Evolutionary conservation across 35 echinoderm and acorn worm species (phyloP).

Genomic region (Chiridota heheva): DNA sequence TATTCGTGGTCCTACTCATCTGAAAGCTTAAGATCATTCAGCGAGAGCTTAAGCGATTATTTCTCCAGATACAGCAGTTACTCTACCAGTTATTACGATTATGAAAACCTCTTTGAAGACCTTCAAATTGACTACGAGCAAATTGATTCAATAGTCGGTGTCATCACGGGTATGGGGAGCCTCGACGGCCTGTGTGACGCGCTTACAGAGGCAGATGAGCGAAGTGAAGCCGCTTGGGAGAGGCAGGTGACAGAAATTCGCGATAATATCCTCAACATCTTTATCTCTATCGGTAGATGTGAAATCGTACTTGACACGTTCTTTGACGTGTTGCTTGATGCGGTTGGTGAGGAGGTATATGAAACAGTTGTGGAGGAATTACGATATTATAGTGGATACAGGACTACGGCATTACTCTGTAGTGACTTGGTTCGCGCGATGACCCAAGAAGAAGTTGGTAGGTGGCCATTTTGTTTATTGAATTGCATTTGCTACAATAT

Average conservation of each 20-base stretch:
- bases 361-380: slow-evolving; percentile 14
- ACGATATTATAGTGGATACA: slow-evolving; percentile 28
- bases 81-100: too few relatives aligned
- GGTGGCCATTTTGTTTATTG: slow-evolving; percentile 6
- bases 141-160: slow-evolving; percentile 49
- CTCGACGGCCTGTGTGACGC: slow-evolving; percentile 43
- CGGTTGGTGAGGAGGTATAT: background rate
- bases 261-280: slow-evolving; percentile 29
- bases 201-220: slow-evolving; percentile 38
- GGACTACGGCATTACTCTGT: slow-evolving; percentile 32
- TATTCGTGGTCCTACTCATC: background rate
- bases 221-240: slow-evolving; percentile 13
- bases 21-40: too few relatives aligned
- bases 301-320: slow-evolving; percentile 15
- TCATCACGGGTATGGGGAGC: slow-evolving; percentile 44
- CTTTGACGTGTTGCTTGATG: background rate
- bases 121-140: background rate
- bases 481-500: background rate
- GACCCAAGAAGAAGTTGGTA: slow-evolving; percentile 61
- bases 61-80: too few relatives aligned
- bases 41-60: too few relatives aligned
- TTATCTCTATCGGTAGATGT: slow-evolving; percentile 50
- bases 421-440: slow-evolving; percentile 34
- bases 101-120: too few relatives aligned
- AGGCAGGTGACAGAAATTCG: background rate